Conservation (phyloP, 1,140 invertebrate species). For the Coboldia fuscipes region DNA sequence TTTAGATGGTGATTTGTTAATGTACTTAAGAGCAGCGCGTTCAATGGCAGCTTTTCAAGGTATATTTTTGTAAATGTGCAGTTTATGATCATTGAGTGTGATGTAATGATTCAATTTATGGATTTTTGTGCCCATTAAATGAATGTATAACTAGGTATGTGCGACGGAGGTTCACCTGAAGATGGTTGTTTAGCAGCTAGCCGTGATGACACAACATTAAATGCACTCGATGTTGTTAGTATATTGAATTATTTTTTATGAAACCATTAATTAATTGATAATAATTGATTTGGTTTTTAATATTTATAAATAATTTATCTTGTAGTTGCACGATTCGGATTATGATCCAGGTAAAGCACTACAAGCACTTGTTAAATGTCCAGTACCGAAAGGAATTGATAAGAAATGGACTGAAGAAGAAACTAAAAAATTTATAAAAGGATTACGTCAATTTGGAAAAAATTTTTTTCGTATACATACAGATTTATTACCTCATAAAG, state of each 20-base stretch:
- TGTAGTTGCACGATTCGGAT: conserved; percentile 71
- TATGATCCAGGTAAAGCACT: conserved; percentile 90
- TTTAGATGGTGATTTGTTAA: conserved; percentile 82
- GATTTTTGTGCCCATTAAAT: too few species aligned
- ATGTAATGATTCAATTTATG: too few species aligned
- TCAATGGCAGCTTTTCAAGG: conserved; percentile 77
- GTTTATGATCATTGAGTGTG: too few species aligned
- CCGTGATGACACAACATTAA: conserved; percentile 92
- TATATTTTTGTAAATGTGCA: too few species aligned
- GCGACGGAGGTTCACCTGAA: conserved; percentile 89
- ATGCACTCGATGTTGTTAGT: conserved; percentile 77
- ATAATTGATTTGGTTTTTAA: too few species aligned
- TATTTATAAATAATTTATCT: too few species aligned
- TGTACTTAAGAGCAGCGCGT: conserved; percentile 89
- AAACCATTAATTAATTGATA: too few species aligned
- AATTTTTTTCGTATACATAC: conserved; percentile 97
- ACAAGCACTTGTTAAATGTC: conserved; percentile 90
- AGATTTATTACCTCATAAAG: conserved; percentile 88
- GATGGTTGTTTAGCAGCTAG: conserved; percentile 92
- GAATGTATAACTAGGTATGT: conserved; percentile 81
- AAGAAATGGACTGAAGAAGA: conserved; percentile 97
- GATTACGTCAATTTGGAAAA: conserved; percentile 92
- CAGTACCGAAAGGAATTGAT: conserved; percentile 87
- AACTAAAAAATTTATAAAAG: conserved; percentile 95
- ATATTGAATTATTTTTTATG: too few species aligned